Conservation (phyloP, 2,888 invertebrate genomes). For the Tetranychus piercei region DNA sequence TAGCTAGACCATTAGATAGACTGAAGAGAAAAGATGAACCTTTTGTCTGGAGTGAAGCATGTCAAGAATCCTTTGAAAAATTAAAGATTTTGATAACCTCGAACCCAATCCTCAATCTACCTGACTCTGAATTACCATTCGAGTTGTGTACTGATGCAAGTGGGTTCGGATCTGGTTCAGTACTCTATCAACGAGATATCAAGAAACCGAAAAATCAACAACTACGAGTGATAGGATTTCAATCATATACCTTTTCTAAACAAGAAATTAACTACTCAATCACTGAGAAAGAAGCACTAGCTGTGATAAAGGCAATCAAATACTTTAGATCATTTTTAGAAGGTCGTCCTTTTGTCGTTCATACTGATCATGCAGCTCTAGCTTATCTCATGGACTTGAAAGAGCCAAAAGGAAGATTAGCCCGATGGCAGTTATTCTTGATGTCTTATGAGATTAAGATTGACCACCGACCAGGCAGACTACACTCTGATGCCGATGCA, state of each 20-base stretch:
- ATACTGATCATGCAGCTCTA: constrained; percentile 15
- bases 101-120: not conserved
- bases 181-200: constrained; percentile 6
- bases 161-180: not conserved
- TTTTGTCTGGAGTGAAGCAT: constrained; percentile 1
- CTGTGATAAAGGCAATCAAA: not conserved
- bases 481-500: constrained; percentile 9
- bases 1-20: not conserved
- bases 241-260: not conserved
- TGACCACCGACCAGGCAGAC: not conserved
- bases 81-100: not conserved
- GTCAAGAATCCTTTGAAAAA: not conserved
- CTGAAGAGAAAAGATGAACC: constrained; percentile 4
- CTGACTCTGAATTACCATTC: not conserved
- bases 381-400: not conserved
- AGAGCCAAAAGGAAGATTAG: not conserved
- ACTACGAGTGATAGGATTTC: not conserved
- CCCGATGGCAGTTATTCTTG: constrained; percentile 1
- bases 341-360: constrained; percentile 6
- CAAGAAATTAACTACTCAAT: constrained; percentile 6
- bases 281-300: constrained; percentile 13
- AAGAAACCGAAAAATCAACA: not conserved
- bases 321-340: constrained; percentile 15
- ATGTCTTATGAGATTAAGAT: not conserved
- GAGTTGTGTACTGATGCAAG: constrained; percentile 14